Base-by-base conservation (phyloP, 1,140 invertebrate genomes). In the Cherax quadricarinatus region DNA sequence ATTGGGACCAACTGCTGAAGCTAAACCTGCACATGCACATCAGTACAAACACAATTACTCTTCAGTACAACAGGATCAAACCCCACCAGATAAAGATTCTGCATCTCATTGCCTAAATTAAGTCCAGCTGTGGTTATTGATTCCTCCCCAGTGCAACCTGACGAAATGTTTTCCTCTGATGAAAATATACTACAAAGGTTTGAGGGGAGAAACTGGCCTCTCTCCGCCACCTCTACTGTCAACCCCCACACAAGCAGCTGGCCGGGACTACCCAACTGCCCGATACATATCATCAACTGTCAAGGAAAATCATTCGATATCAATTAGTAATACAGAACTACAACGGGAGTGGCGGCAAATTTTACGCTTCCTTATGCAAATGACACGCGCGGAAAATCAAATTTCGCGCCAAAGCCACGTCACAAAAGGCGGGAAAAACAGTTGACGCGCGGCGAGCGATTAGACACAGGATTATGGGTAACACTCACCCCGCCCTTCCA, bases 301-400 rank as follows among this genome's bases (percentile, higher is more conserved):
- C 70, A n/a, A 75, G 12, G 70, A 30, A 75, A 75, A 75, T 24
- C 70, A 75, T 75, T 75, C 70, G 70, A 75, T 75, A 75, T 75
- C 70, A 75, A 75, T 75, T 75, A 75, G n/a, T 75, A 30, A 75
- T 75, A 30, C 18, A 75, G n/a, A 30, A 6, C 24, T 14, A 75
- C 70, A n/a, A 3, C 70, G n/a, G 24, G 70, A 75, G n/a, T 75
- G 81, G n/a, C 81, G 41, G 51, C 81, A 60, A 83, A 83, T 83
- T 83, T 83, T 83, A 60, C 51, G 81, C 81, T 83, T 57, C 51
- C 24, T 83, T 83, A 83, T 83, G 81, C 49, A 83, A 83, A 83
- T 83, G n/a, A 14, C 51, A 51, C 81, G 81, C 21, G 51, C 81
- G 51, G 81, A 83, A 83, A 83, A 83, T 83, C 81, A 60, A 83